phyloP scores from a whole-genome alignment of 1,140 invertebrate genomes.

The Aphis gossypii region DNA sequence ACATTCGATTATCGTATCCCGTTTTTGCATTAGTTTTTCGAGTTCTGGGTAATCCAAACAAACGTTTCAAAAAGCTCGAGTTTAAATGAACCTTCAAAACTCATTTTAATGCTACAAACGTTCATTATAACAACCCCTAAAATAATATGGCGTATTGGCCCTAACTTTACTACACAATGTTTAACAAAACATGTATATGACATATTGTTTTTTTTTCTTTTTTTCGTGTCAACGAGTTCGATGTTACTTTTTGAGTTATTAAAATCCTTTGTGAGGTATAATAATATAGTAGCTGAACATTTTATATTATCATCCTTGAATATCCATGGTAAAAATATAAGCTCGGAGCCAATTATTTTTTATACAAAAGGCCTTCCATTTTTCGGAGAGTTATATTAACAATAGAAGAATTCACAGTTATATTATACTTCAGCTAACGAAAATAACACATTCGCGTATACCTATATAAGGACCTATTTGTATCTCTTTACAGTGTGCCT shows the following conservation, averaged over 20 bases:
- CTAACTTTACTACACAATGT: background rate
- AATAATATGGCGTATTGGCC: background rate
- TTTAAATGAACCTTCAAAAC: background rate
- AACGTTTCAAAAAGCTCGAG: background rate
- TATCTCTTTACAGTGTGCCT: background rate
- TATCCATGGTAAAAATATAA: background rate
- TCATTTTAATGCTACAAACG: background rate
- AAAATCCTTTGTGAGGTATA: background rate
- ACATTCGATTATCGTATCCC: slow-evolving; percentile 10
- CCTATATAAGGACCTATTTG: background rate
- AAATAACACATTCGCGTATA: background rate
- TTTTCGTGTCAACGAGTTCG: slow-evolving; percentile 61
- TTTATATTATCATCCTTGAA: background rate
- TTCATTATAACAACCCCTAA: background rate
- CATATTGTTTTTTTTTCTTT: slow-evolving; percentile 32
- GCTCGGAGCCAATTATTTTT: background rate
- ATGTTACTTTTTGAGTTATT: slow-evolving; percentile 61
- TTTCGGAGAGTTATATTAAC: background rate
- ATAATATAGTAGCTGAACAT: background rate
- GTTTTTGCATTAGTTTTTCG: background rate
- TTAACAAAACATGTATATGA: background rate
- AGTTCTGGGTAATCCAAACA: background rate
- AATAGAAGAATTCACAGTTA: slow-evolving; percentile 5
- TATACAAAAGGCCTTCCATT: background rate
- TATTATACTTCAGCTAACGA: background rate